phyloP scores from a whole-genome alignment of 2,888 invertebrate genomes.

The Fragum sueziense region DNA sequence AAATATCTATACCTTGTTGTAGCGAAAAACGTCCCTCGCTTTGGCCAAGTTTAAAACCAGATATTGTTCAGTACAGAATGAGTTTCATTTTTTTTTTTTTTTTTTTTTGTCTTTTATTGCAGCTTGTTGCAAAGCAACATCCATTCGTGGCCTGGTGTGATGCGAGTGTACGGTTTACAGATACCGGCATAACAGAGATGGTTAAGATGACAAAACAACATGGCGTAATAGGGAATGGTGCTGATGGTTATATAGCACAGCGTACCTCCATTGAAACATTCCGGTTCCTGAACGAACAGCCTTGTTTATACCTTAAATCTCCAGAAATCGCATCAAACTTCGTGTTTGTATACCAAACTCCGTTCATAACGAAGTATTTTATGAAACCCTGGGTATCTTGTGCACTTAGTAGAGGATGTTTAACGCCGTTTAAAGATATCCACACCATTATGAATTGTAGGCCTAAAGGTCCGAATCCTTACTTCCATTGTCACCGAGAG shows the following conservation, averaged over 20 bases:
- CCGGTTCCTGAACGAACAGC: not conserved
- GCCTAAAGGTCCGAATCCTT: too few relatives aligned
- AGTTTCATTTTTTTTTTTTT: too few relatives aligned
- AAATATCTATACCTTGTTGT: too few relatives aligned
- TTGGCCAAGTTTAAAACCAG: too few relatives aligned
- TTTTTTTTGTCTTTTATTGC: too few relatives aligned
- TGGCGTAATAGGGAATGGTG: not conserved
- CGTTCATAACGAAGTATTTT: not conserved
- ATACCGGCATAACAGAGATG: not conserved
- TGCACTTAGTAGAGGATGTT: not conserved
- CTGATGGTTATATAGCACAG: not conserved
- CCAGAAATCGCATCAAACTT: not conserved
- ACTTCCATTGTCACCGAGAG: not conserved
- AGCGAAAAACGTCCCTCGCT: too few relatives aligned
- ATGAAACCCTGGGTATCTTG: slow-evolving; percentile 3
- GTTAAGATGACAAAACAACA: not conserved
- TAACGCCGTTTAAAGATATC: not conserved
- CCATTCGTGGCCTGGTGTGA: not conserved
- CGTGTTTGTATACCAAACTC: not conserved
- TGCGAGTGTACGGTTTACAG: not conserved
- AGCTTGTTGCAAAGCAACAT: not conserved
- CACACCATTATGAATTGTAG: not conserved
- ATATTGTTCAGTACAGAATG: too few relatives aligned
- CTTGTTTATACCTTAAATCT: not conserved
- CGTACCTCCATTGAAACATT: not conserved